Evolutionary conservation across 2,888 invertebrate species (phyloP), one percentile per base, ranked within the genome.

Genomic region (Unio pictorum): DNA sequence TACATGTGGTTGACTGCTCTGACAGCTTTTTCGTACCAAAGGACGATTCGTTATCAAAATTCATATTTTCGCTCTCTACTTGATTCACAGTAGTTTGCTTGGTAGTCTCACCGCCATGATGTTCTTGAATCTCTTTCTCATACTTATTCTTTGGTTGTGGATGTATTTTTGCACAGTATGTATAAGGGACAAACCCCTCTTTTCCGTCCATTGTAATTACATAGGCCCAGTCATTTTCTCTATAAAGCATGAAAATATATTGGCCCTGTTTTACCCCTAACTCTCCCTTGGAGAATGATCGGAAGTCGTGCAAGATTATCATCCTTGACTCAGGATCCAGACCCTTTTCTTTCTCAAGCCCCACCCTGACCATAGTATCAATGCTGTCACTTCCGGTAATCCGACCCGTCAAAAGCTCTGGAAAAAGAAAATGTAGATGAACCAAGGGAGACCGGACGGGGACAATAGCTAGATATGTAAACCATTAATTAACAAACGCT

Each of bases 181-280:
- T 96, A 88, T 96, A 95, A 1, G 98, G 98, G 83, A 98, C 96
- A 87, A 97, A 98, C 0, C 98, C 98, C 90, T 98, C 97, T 87
- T 95, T 94, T 56, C 96, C 92, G 26, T 95, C 95, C 20, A 96
- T 96, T 4, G 95, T 94, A 87, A 97, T 96, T 1, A 98, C 97
- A 91, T 98, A 98, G 15, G 97, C 96, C 98, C 98, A 98, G 90
- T 98, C 97, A 88, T 97, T 97, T 90, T 98, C 98, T 81, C 96
- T 93, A 90, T 98, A 98, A 75, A 98, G 91, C 74, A 97, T 94
- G 91, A 96, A 96, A n/a, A 97, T 97, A 87, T 96, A 94, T 93
- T 82, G 77, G 81, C 98, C 97, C 66, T 97, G 92, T 90, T 94
- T 95, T 66, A 95, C 95, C 92, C 96, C 95, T 61, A 98, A 91